Base-by-base conservation (phyloP, 2,888 invertebrate species). In the Nemotelus pantherinus region DNA sequence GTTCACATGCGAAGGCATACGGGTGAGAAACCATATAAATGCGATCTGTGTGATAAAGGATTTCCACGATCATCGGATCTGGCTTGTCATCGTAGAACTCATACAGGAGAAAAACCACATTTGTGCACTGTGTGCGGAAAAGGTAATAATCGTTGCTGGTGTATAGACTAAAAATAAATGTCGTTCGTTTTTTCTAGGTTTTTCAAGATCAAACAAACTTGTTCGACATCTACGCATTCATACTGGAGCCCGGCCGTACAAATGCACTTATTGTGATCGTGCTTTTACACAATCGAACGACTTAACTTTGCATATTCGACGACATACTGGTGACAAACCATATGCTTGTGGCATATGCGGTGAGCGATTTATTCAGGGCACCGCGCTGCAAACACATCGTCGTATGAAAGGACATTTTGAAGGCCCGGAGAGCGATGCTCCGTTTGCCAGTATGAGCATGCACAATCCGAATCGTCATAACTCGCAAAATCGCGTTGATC, bases 281-380 rank as follows among this genome's bases (percentile, higher is more conserved):
- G 85, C 86, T 45, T 93, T 93, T 84, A 91, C 92, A 0, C 93
- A 93, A 84, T 93, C 92, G 72, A 93, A 93, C 84, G 93, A 93
- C 82, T 86, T 93, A 70, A 92, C 92, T 0, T 84, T 93, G 25
- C 93, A 93, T 83, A 90, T 93, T 82, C 89, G 93, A 0, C 88
- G 93, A 0, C 93, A 93, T 83, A 93, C 93, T 0, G 93, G 93
- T 1, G 91, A 91, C 78, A 88, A 91, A 53, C 92, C 92, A 0
- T 92, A 91, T 83, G 90, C 86, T 6, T 93, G 93, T 81, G 91
- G 90, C 47, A 88, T 92, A 2, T 93, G 93, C 82, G 91, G 91
- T 0, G 91, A 92, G 43, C 88, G 92, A 39, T 93, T 93, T 81
- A 92, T 93, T 81, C 92, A 92, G 87, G 90, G 90, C 0, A 89